Evolutionary conservation across 1,140 invertebrate genomes (phyloP), one percentile per base, ranked within the genome.

Genomic region (Mizuhopecten yessoensis): DNA sequence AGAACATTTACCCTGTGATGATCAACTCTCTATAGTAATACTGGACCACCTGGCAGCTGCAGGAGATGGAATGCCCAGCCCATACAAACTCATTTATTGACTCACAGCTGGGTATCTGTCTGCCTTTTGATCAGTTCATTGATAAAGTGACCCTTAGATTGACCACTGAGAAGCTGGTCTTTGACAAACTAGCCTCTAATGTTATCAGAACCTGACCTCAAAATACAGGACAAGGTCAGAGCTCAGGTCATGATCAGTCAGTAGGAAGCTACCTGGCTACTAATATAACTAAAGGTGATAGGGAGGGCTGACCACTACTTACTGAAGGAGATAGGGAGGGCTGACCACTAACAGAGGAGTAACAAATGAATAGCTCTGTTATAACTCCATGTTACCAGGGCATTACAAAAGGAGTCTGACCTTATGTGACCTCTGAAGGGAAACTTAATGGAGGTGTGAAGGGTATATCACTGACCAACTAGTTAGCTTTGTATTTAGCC

Each of bases 101-200:
- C 57, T 75, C 57, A 29, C 57, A 75, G 57, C 57, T 29, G 57
- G 57, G 5, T 75, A 75, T 75, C 57, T 75, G 57, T 75, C 57
- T 75, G 57, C 57, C 57, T 29, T 75, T 75, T 75, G 57, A n/a
- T 75, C 57, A 75, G 23, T 75, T 75, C 57, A 75, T 75, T 75
- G 57, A 75, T 75, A 75, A 75, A 75, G 23, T 75, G 57, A 75
- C 57, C 57, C n/a, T 9, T 75, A n/a, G 57, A 29, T 75, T 75
- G 57, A 75, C 57, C 57, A 75, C 57, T 29, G 57, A 75, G 57
- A 29, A 75, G 57, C 36, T 39, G 5, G 13, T 13, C 36, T 39
- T 39, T 39, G 36, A 75, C 29, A 17, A 75, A 75, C 57, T 75
- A 75, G 57, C 57, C 57, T 75, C 29, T 11, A 75, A 75, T 75